Percentiles rank a stretch among this genome's conserved stretches.
phyloP scores from a whole-genome alignment of 2,888 invertebrate species.

The Ectobius pallidus region DNA sequence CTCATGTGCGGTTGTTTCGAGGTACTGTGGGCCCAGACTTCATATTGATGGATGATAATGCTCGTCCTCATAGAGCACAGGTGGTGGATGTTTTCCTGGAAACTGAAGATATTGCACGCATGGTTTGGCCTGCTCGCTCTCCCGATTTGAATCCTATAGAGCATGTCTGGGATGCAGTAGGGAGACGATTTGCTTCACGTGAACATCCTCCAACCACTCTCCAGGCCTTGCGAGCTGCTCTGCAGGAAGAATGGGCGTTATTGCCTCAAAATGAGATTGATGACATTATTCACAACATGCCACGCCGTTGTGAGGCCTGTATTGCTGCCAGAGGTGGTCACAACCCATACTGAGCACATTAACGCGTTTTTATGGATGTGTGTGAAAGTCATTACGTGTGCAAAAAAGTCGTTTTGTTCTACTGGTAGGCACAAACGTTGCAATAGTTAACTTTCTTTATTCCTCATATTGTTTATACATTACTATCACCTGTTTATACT shows the following conservation, averaged over 20 bases:
- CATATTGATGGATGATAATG: not conserved
- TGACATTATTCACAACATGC: constrained; percentile 7
- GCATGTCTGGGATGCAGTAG: not conserved
- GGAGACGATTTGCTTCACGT: not conserved
- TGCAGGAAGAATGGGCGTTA: constrained; percentile 16
- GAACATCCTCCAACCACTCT: not conserved
- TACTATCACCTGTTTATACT: too few relatives aligned
- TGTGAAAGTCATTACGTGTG: too few relatives aligned
- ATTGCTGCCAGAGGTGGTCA: constrained; percentile 12
- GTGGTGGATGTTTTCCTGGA: not conserved
- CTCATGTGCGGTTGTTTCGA: not conserved
- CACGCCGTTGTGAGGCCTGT: constrained; percentile 6
- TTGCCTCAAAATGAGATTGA: constrained; percentile 7
- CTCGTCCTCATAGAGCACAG: not conserved
- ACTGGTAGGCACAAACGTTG: too few relatives aligned
- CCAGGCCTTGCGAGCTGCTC: constrained; percentile 3
- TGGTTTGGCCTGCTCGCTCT: not conserved
- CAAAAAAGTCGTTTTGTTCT: too few relatives aligned
- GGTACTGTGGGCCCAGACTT: not conserved
- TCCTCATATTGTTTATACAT: too few relatives aligned
- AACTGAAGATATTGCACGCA: not conserved
- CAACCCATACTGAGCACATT: not conserved
- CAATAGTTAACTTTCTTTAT: too few relatives aligned
- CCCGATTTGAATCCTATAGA: not conserved
- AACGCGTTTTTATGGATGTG: too few relatives aligned